These are phyloP conservation scores for Linurgus olivaceus DNA, from an alignment of 2,797 vertebrate species.

Conservation along the genomic window DNA sequence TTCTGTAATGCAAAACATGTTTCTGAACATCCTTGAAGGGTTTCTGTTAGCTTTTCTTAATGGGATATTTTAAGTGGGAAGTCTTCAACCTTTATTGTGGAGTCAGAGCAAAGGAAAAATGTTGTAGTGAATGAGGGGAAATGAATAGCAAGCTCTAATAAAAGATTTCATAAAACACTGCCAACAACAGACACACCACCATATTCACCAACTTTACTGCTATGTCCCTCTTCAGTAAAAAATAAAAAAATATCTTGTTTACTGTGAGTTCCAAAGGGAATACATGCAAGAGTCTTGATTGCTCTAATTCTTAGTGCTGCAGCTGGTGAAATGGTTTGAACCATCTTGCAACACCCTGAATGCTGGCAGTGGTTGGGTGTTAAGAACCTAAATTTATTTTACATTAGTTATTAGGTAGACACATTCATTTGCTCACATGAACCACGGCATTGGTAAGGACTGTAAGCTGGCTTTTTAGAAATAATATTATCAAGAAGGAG, in stretches of 20 bases:
- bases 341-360: not conserved
- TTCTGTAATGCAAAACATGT: not conserved
- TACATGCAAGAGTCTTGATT: not conserved
- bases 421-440: not conserved
- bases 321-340: not conserved
- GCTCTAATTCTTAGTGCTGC: not conserved
- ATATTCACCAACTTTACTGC: not conserved
- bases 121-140: not conserved
- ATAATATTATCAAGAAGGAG: not conserved
- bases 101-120: not conserved
- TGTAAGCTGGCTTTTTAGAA: not conserved
- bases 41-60: not conserved
- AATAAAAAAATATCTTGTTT: not conserved
- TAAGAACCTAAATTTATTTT: not conserved
- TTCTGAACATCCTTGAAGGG: not conserved
- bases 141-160: not conserved
- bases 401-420: not conserved
- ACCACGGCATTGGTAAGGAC: not conserved
- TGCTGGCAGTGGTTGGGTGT: fast-evolving
- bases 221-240: not conserved
- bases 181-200: not conserved
- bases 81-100: not conserved
- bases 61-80: not conserved
- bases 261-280: not conserved
- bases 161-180: not conserved